Base-by-base conservation (phyloP, 1,140 invertebrate species). In the Solenopsis invicta region DNA sequence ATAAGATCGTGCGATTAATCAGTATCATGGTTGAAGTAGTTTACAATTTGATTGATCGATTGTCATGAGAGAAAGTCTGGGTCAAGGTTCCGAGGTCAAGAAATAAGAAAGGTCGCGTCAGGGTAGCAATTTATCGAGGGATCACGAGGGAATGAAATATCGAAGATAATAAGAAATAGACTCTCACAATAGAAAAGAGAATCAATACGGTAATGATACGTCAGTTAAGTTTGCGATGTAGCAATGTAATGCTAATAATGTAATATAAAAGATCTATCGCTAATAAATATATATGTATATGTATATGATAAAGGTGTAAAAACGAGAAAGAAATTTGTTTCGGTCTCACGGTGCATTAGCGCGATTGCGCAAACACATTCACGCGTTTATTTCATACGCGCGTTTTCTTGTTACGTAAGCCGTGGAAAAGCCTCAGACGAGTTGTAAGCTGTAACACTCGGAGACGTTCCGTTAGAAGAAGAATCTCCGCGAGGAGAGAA, bases 11-110 rank as follows among this genome's bases (percentile, higher is more conserved):
- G 87, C 85, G 86, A 92, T 93, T 92, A 89, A 88, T 88, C 85
- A 80, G 90, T 91, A 89, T 92, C 85, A 84, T 72, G 85, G 87
- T 87, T 89, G 48, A 52, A 61, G 56, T 81, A 78, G 76, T 80
- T 85, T 78, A 61, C 67, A 61, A 91, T 87, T 92, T 90, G 91
- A 93, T 93, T 89, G 91, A 93, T 93, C 89, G 89, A 88, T 86
- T 87, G 56, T 74, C 85, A 41, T 67, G 87, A 62, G 86, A 85
- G 84, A 90, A 89, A 89, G 88, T 89, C 92, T 93, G 90, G 93
- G 92, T 93, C 92, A 93, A 93, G 92, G 93, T 89, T 91, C 61
- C 90, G 87, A 85, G 92, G 91, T 93, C 90, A 91, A 86, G 88
- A 89, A 91, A 89, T 91, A 80, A 87, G 88, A 88, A 90, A 92